A percentile compares a stretch with the other conserved stretches of the same genome.
These are phyloP conservation scores for Megamerina dolium DNA, from an alignment of 2,888 invertebrate genomes.

Conservation along the genomic window DNA sequence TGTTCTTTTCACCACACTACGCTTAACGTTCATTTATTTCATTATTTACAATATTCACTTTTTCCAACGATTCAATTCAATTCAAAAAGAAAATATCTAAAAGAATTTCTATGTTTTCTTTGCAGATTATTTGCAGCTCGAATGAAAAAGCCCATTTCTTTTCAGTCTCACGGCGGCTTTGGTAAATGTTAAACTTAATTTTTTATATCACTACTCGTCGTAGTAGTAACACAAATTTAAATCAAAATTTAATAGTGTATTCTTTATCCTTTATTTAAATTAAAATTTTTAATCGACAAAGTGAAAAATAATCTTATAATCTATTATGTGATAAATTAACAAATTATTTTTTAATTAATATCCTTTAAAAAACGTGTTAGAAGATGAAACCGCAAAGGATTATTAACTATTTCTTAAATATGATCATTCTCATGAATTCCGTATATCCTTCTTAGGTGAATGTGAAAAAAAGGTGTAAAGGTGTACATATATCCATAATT, in stretches of 20 bases:
- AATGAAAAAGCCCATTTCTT: slow-evolving; percentile 10
- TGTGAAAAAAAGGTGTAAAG: too few relatives aligned
- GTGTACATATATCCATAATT: too few relatives aligned
- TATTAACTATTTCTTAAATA: too few relatives aligned
- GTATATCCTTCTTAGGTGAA: too few relatives aligned
- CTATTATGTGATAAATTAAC: not conserved
- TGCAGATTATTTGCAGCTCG: slow-evolving; percentile 29
- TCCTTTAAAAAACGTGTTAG: slow-evolving; percentile 1
- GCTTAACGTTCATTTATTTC: not conserved
- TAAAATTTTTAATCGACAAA: too few relatives aligned
- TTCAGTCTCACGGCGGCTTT: slow-evolving; percentile 38
- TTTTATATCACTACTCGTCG: too few relatives aligned
- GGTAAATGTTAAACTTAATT: slow-evolving; percentile 26
- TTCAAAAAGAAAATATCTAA: slow-evolving; percentile 1
- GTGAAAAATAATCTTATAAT: slow-evolving; percentile 3
- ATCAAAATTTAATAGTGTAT: too few relatives aligned
- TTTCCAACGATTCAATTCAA: not conserved
- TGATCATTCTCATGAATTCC: too few relatives aligned
- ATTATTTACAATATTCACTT: not conserved
- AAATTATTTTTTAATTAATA: not conserved
- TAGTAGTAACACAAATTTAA: too few relatives aligned
- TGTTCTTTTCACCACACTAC: too few relatives aligned
- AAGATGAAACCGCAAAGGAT: slow-evolving; percentile 1
- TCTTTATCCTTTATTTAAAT: too few relatives aligned
- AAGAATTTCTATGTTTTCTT: slow-evolving; percentile 42